Base-by-base conservation (phyloP, 2,113 vertebrate species). In the Steatornis caripensis region DNA sequence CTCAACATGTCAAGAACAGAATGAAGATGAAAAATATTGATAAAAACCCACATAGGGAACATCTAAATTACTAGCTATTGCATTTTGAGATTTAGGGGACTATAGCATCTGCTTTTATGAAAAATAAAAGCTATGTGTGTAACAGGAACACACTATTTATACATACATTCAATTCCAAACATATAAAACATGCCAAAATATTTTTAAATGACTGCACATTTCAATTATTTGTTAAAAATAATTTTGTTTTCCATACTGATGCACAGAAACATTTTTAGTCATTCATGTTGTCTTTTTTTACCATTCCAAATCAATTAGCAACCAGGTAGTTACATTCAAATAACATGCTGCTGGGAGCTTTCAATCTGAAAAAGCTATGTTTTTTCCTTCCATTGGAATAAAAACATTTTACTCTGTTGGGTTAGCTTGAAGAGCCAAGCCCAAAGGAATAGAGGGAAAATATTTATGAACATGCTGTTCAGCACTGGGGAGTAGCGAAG, bases 221-320 rank as follows among this genome's bases (percentile, higher is more conserved):
- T 85, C 41, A 43, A 70, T 85, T 94, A 82, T 69, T 95, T 72
- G 45, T 80, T 85, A 37, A 74, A 83, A 96, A 91, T 71, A 84
- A 69, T 77, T 76, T 64, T 43, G 8, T 89, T 91, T 94, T 91
- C 89, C 87, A 87, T 55, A 76, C 1, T 61, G 61, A 48, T 69
- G 39, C 60, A 78, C 24, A 60, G 53, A 82, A 79, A 76, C 65
- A 71, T 54, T 96, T 95, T 94, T 69, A 89, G 90, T 71, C 74
- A 82, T 36, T 87, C 29, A 12, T 24, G 48, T 75, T 71, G 37
- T 36, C n/a, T 36, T 75, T 92, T 96, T 93, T 71, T 24, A 70
- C 80, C 4, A 2, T 87, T 75, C 86, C 84, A 94, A 97, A 89
- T 64, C 93, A 77, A 84, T 89, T 94, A 96, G 60, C 87, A 94